Evolutionary conservation across 2,888 invertebrate species (phyloP), one percentile per base, ranked within the genome.

Genomic region (Temnothorax ravouxi): DNA sequence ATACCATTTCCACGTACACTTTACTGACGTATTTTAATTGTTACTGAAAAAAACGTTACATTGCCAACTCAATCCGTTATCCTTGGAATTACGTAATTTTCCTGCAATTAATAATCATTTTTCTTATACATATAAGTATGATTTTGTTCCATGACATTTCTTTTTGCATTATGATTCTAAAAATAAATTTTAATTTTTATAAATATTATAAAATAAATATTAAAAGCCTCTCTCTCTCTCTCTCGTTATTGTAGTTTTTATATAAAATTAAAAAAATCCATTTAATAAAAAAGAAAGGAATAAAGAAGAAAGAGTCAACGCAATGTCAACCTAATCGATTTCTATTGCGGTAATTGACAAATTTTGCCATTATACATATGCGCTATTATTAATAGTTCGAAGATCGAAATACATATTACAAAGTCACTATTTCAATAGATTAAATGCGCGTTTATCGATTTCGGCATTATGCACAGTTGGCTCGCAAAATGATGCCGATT

Each of bases 381-480:
- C 47, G 59, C 47, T 47, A 13, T 72, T 80, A 80, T 80, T 61
- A 72, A 61, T 72, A 50, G 54, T 44, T 79, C 56, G 50, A 50
- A 59, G 72, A 79, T 25, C 47, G 47, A 72, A 72, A 80, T 61
- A 69, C 52, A 77, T 69, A 71, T 67, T 71, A 72, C 59, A 61
- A 80, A 47, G 72, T 72, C 72, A 80, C 72, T 61, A 50, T 61
- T 80, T 80, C 72, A 80, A 80, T 80, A 80, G 50, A 56, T 84
- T 82, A 82, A 71, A 82, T 71, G 69, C 69, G 54, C 62, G 54
- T 81, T 69, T 82, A 83, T 83, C 83, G 82, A 41, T 84, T 82
- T 82, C 71, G 83, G 29, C 83, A 84, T 84, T 84, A 84, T 84
- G 82, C 83, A 81, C 82, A 82, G 83, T 84, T 82, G 69, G 82